Evolutionary conservation across 2,797 vertebrate genomes (phyloP).

Genomic region (Spinus olivaceus): DNA sequence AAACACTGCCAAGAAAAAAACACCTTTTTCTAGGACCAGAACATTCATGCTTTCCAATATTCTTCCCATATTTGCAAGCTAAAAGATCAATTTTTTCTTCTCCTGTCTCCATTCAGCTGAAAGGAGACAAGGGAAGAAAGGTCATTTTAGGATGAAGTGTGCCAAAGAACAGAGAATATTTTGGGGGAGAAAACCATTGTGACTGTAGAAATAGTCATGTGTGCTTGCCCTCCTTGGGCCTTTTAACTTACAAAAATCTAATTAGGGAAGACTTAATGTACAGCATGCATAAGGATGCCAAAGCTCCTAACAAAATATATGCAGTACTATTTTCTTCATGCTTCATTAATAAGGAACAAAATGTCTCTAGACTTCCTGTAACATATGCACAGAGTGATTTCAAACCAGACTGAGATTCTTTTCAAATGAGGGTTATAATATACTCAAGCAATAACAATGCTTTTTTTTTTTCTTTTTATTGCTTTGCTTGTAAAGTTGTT

Average conservation of each 20-base stretch:
- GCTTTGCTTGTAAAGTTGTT: slow-evolving; percentile 38
- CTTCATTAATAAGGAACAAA: slow-evolving; percentile 68
- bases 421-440: slow-evolving; percentile 48
- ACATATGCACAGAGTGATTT: slow-evolving; percentile 52
- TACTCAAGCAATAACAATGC: slow-evolving; percentile 37
- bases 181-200: not conserved
- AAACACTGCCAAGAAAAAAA: not conserved
- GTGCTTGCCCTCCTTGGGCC: not conserved
- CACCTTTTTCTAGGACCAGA: not conserved
- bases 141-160: not conserved
- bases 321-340: slow-evolving; percentile 2
- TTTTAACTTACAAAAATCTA: slow-evolving; percentile 9
- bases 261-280: slow-evolving; percentile 29
- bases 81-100: not conserved
- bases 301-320: not conserved
- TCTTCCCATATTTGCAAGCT: not conserved
- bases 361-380: slow-evolving; percentile 43
- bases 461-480: not conserved
- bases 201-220: not conserved
- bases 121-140: not conserved
- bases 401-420: slow-evolving; percentile 38
- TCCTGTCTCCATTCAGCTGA: not conserved
- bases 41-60: not conserved
- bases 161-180: not conserved
- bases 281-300: not conserved